These are phyloP conservation scores for Acleris literana DNA, from an alignment of 2,888 invertebrate species.

Conservation along the genomic window DNA sequence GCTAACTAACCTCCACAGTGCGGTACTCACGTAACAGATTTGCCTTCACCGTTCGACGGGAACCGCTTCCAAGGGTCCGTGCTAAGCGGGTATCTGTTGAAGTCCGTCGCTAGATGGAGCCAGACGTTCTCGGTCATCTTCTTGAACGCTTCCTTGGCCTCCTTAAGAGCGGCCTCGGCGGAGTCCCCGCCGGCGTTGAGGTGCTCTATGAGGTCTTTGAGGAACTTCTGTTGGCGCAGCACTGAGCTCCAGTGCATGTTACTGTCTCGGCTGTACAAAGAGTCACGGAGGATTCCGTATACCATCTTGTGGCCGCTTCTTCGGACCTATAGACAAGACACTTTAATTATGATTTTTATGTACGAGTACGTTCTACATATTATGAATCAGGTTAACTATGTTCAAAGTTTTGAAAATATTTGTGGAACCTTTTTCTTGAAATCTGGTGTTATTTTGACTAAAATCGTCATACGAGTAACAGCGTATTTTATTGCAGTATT, in stretches of 20 bases:
- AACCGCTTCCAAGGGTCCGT: conserved; percentile 82
- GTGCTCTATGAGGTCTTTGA: conserved; percentile 86
- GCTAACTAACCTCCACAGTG: background rate
- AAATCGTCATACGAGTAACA: too few relatives aligned
- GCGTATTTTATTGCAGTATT: too few relatives aligned
- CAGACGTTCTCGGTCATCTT: conserved; percentile 84
- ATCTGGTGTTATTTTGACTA: too few relatives aligned
- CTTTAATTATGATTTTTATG: background rate
- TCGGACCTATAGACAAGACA: conserved; percentile 55
- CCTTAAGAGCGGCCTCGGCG: conserved; percentile 69
- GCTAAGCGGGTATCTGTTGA: conserved; percentile 84
- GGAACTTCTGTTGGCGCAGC: conserved; percentile 90
- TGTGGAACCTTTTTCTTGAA: too few relatives aligned
- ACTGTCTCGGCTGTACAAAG: conserved; percentile 82
- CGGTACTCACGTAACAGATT: conserved; percentile 55
- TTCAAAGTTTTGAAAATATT: background rate
- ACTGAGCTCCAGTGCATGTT: conserved; percentile 89
- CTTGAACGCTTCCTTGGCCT: conserved; percentile 84
- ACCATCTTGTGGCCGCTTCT: conserved; percentile 87
- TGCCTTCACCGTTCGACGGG: conserved; percentile 54
- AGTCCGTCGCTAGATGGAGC: conserved; percentile 89
- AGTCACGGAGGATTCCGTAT: conserved; percentile 66
- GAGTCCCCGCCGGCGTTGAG: conserved; percentile 80
- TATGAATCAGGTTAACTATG: background rate
- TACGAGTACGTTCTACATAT: too few relatives aligned